These are phyloP conservation scores for Bombus affinis DNA, from an alignment of 1,140 invertebrate genomes.

Conservation along the genomic window DNA sequence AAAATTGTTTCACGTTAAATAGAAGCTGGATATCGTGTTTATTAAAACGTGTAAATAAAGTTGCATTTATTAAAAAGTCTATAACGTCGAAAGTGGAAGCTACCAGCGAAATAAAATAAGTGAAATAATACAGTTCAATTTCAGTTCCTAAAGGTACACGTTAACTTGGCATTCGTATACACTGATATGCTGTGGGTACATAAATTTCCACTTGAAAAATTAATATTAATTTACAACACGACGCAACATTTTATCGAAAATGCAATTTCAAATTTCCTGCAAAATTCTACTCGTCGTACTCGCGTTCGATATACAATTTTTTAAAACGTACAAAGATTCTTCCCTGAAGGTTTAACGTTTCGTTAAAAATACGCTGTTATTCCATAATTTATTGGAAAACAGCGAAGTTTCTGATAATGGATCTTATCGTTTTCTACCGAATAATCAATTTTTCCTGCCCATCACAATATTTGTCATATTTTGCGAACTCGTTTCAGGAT, in stretches of 20 bases:
- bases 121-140: not conserved
- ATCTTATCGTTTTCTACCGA: too few species aligned
- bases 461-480: too few species aligned
- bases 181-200: not conserved
- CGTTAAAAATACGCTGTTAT: too few species aligned
- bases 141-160: not conserved
- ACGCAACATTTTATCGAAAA: not conserved
- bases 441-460: too few species aligned
- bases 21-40: not conserved
- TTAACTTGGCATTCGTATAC: not conserved
- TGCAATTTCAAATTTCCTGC: not conserved
- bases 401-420: too few species aligned
- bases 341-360: too few species aligned
- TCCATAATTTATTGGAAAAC: too few species aligned
- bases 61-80: not conserved
- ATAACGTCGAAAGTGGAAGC: not conserved
- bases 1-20: not conserved
- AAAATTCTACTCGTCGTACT: not conserved
- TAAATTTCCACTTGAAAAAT: not conserved
- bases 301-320: not conserved
- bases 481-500: too few species aligned
- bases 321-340: too few species aligned
- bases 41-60: not conserved
- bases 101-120: not conserved
- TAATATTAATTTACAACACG: not conserved